Conservation (phyloP, 2,113 vertebrate species). For the Baryphthengus martii region DNA sequence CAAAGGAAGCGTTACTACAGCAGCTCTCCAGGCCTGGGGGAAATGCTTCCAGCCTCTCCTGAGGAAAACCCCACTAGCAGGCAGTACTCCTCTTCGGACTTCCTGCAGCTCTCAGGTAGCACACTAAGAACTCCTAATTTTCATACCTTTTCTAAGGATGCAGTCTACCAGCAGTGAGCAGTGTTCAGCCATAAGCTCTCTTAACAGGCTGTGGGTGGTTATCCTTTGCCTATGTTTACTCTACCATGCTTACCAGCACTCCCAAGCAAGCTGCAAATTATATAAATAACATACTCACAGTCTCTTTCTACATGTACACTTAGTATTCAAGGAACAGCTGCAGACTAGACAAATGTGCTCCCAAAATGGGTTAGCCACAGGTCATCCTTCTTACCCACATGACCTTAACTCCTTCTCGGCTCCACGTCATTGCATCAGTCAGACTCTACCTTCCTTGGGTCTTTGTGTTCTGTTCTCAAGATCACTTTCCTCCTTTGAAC, state of each 20-base stretch:
- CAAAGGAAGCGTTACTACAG: not conserved
- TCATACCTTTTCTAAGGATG: not conserved
- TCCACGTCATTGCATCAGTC: not conserved
- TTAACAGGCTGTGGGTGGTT: not conserved
- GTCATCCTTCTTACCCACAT: not conserved
- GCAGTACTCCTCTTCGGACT: not conserved
- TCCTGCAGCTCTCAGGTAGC: not conserved
- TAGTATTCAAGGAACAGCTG: not conserved
- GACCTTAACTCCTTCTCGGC: not conserved
- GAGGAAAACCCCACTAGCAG: not conserved
- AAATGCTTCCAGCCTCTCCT: not conserved
- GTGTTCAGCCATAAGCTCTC: not conserved
- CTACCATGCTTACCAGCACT: not conserved
- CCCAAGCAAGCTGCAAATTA: not conserved
- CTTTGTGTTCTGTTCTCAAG: not conserved
- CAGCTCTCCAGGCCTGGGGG: not conserved
- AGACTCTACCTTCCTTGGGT: not conserved
- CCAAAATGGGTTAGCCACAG: not conserved
- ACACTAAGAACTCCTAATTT: not conserved
- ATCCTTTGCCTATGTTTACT: not conserved
- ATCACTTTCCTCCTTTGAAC: not conserved
- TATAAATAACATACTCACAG: not conserved
- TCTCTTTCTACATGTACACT: not conserved
- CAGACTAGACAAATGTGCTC: not conserved
- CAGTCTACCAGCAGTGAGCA: not conserved